Base-by-base conservation (phyloP, 2,888 invertebrate species). In the Tipula vernalis region DNA sequence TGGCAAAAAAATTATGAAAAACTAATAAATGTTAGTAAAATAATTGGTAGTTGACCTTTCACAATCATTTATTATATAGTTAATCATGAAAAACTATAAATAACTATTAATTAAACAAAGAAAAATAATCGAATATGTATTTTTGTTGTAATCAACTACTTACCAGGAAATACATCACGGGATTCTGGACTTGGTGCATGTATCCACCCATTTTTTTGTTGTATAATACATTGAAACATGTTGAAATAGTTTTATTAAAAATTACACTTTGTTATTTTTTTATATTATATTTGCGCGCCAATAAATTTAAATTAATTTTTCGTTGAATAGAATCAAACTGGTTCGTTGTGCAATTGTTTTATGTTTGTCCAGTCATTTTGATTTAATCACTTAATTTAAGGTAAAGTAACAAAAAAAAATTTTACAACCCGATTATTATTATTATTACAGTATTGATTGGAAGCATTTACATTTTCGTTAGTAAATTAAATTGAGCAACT, bases 151-250 rank as follows among this genome's bases (percentile, higher is more conserved):
- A 51, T n/a, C 47, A n/a, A 6, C 71, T 71, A 84, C 84, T 90
- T 93, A 96, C 95, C 95, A 94, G 95, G 95, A 92, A 95, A 95
- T 41, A 95, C 95, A 91, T 95, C 94, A 91, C 94, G 94, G 91
- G 94, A 93, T 91, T 95, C 95, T 88, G 95, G 94, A 90, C 94
- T 94, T 90, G 94, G 93, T 88, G 94, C 94, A 91, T 94, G 94
- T 90, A 94, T 94, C 95, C 95, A 95, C 90, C 95, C 95, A 91
- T 94, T 94, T 90, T 94, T 94, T 92, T 95, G 96, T 92, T 95
- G 96, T 90, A 95, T 95, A 90, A 96, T 96, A 92, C 96, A 96
- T 93, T 96, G 96, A 92, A 96, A 96, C 96, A 96, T 96, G 90
- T 89, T 89, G 87, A 86, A 44, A 57, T 86, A 87, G 84, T 86